phyloP scores from a whole-genome alignment of 1,140 invertebrate genomes.

The Danaus melanippus region DNA sequence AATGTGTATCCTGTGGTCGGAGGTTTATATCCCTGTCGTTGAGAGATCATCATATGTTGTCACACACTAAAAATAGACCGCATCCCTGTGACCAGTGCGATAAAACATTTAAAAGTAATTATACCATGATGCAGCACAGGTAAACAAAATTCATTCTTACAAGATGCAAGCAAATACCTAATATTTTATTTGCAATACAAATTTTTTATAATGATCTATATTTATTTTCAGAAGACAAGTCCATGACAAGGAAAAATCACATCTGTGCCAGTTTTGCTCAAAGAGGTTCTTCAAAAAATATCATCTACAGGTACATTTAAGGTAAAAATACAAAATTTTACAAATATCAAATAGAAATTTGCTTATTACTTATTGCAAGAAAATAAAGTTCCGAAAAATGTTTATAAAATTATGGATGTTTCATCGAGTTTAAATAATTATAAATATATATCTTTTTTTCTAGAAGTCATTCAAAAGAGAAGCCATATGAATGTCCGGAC shows the following conservation, averaged over 20 bases:
- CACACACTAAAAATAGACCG: conserved; percentile 42
- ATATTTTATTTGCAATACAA: not conserved
- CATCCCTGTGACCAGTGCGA: conserved; percentile 35
- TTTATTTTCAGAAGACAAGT: conserved; percentile 45
- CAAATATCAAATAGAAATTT: too few species aligned
- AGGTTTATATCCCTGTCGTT: conserved; percentile 38
- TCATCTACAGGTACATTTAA: conserved; percentile 48
- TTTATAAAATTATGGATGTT: not conserved
- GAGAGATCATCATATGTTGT: conserved; percentile 30
- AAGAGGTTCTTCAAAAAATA: conserved; percentile 61
- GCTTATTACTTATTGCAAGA: too few species aligned
- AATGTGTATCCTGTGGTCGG: conserved; percentile 41
- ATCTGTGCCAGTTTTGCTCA: conserved; percentile 58
- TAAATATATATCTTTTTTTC: not conserved
- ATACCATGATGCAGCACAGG: conserved; percentile 30
- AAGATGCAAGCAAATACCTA: not conserved
- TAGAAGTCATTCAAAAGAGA: conserved; percentile 69
- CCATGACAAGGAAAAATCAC: conserved; percentile 51
- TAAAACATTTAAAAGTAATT: conserved; percentile 34
- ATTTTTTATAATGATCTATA: not conserved
- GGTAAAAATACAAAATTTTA: conserved; percentile 24
- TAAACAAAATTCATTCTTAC: conserved; percentile 10
- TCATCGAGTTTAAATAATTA: conserved; percentile 1
- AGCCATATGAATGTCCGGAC: conserved; percentile 55
- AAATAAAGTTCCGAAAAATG: too few species aligned